Conservation (phyloP, 1,140 invertebrate genomes). For the Macrocentrus cingulum region DNA sequence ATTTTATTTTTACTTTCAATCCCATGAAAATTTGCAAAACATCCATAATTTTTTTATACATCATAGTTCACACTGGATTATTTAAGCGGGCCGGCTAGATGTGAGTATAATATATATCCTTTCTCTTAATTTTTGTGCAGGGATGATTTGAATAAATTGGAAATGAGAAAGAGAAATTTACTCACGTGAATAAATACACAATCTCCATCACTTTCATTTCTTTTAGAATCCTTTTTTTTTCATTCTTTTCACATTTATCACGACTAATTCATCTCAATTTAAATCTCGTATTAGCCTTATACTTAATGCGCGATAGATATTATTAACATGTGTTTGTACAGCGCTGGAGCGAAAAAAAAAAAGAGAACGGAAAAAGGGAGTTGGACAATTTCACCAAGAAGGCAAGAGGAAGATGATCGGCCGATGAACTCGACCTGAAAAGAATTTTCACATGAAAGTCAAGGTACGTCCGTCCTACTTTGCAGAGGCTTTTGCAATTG, state of each 20-base stretch:
- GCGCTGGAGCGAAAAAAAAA: too few species aligned
- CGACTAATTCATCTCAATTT: too few species aligned
- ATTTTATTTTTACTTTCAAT: too few species aligned
- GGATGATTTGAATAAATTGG: constrained; percentile 7
- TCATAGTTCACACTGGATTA: too few species aligned
- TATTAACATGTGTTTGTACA: too few species aligned
- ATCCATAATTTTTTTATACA: too few species aligned
- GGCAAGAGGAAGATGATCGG: constrained; percentile 17
- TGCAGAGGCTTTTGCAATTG: constrained; percentile 8
- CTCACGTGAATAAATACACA: neutral
- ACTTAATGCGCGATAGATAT: too few species aligned
- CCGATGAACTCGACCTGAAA: constrained; percentile 34
- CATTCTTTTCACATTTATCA: too few species aligned
- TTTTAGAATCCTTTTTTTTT: neutral
- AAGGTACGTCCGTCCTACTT: constrained; percentile 29
- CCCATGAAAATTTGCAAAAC: constrained; percentile 19
- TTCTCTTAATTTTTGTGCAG: constrained; percentile 16
- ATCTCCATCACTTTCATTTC: neutral
- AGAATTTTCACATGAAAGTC: constrained; percentile 32
- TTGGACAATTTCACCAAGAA: neutral
- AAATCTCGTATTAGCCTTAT: too few species aligned
- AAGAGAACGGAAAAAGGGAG: constrained; percentile 6
- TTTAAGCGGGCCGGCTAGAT: too few species aligned
- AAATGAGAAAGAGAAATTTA: constrained; percentile 14
- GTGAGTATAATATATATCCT: neutral